phyloP scores from a whole-genome alignment of 2,113 vertebrate species.

The Melanerpes aurifrons region DNA sequence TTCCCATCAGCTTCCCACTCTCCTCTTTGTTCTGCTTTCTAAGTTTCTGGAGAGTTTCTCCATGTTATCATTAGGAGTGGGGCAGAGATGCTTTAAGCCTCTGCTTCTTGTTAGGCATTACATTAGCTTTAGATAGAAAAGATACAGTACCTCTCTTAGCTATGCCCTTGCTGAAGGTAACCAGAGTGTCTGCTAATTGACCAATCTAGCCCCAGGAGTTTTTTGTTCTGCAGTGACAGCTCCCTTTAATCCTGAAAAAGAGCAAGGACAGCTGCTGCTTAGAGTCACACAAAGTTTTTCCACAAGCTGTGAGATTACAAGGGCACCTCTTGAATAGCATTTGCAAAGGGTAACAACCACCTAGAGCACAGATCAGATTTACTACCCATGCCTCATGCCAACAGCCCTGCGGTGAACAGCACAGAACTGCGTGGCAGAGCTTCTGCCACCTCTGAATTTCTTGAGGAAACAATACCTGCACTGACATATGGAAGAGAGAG shows the following conservation, averaged over 20 bases:
- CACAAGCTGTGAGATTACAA: neutral
- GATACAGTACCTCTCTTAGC: neutral
- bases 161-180: neutral
- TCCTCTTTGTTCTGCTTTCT: constrained; percentile 56
- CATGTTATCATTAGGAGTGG: neutral
- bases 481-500: neutral
- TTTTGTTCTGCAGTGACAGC: neutral
- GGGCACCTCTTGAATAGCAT: neutral
- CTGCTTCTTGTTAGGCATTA: neutral
- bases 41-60: constrained; percentile 30
- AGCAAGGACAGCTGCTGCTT: neutral
- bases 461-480: neutral
- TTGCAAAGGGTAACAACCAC: neutral
- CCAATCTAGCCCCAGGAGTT: neutral
- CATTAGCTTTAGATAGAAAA: neutral
- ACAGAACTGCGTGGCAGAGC: neutral
- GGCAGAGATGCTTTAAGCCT: constrained; percentile 11
- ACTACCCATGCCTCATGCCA: neutral
- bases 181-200: neutral
- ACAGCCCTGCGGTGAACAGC: neutral
- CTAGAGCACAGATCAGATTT: neutral
- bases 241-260: neutral
- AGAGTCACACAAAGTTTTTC: neutral
- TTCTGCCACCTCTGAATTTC: neutral
- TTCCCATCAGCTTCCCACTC: constrained; percentile 59